Evolutionary conservation across 2,113 vertebrate genomes (phyloP).

Genomic region (Onychostoma macrolepis): DNA sequence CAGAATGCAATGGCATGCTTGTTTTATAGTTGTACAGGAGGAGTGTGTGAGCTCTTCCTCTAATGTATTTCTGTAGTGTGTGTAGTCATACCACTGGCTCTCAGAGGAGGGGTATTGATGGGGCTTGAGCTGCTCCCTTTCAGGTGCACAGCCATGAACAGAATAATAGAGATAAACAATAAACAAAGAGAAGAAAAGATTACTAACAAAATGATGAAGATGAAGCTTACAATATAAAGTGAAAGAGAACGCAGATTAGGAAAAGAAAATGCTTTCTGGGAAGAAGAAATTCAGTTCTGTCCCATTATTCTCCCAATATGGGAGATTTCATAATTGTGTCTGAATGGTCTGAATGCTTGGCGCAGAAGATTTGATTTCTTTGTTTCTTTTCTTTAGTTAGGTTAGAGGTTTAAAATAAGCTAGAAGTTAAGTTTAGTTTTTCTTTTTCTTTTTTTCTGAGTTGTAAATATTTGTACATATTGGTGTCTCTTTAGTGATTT

Average conservation of each 20-base stretch:
- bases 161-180: constrained; percentile 6
- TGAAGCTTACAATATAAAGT: background rate
- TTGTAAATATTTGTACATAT: too few species aligned
- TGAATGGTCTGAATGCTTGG: too few species aligned
- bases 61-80: constrained; percentile 1
- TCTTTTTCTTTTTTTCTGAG: too few species aligned
- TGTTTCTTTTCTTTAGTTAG: too few species aligned
- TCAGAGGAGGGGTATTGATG: constrained; percentile 40
- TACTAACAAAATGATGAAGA: background rate
- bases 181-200: background rate
- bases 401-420: too few species aligned
- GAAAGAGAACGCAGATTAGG: background rate
- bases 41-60: background rate
- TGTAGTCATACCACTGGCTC: constrained; percentile 32
- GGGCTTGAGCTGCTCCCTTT: constrained; percentile 42
- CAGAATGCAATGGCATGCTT: background rate
- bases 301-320: too few species aligned
- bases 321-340: background rate
- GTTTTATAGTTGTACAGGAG: background rate
- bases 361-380: too few species aligned
- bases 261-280: background rate
- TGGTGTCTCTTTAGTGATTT: too few species aligned
- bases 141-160: background rate
- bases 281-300: background rate
- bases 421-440: too few species aligned